phyloP scores from a whole-genome alignment of 1,140 invertebrate genomes.

The Capitella teleta region DNA sequence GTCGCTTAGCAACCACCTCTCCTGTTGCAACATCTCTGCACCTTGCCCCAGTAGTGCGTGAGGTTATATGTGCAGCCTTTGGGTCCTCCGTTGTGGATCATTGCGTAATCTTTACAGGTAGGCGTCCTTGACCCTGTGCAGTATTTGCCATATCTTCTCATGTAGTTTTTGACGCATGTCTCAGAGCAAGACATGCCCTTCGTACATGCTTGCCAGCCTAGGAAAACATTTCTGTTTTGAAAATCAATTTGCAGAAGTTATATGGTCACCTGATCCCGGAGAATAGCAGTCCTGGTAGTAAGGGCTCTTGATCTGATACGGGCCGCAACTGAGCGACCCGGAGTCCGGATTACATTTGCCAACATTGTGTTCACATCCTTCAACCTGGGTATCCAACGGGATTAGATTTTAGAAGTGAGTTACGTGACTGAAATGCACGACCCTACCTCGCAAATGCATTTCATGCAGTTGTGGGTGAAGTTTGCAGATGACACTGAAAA shows the following conservation, averaged over 20 bases:
- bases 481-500: no score
- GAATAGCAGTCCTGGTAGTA: conserved; percentile 21
- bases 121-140: conserved; percentile 2
- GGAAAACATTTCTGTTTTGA: background rate
- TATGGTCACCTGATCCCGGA: conserved; percentile 13
- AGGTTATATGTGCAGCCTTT: conserved; percentile 11
- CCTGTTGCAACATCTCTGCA: conserved; percentile 10
- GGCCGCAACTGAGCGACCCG: conserved; percentile 27
- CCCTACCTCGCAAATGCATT: no score
- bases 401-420: no score
- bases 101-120: conserved; percentile 12
- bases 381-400: background rate
- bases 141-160: conserved; percentile 11
- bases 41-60: conserved; percentile 29
- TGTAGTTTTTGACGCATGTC: conserved; percentile 14
- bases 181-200: conserved; percentile 14
- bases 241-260: background rate
- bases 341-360: conserved; percentile 26
- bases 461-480: no score
- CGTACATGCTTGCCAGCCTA: conserved; percentile 12
- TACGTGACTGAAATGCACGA: no score
- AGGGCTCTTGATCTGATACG: conserved; percentile 25
- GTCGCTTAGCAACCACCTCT: background rate
- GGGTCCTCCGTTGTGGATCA: conserved; percentile 17
- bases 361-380: conserved; percentile 10